Conservation (phyloP, 2,888 invertebrate species). For the Xylota segnis region DNA sequence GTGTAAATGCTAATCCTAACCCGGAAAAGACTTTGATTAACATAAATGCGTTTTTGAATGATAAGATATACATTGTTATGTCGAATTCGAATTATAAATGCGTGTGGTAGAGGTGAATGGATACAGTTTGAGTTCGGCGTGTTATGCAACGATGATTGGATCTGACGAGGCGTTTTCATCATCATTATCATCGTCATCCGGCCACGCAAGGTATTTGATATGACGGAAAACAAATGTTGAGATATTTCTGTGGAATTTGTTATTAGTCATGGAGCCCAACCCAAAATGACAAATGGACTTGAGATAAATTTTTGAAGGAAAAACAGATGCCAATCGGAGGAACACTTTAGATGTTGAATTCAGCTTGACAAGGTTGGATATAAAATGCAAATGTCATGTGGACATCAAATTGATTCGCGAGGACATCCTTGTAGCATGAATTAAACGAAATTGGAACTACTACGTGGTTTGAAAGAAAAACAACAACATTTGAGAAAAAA, state of each 20-base stretch:
- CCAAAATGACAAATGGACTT: slow-evolving; percentile 31
- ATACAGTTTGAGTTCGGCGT: neutral
- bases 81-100: neutral
- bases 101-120: neutral
- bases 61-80: neutral
- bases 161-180: slow-evolving; percentile 2
- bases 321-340: slow-evolving; percentile 2
- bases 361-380: neutral
- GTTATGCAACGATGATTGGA: slow-evolving; percentile 19
- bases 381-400: neutral
- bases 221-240: slow-evolving; percentile 4
- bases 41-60: slow-evolving; percentile 17
- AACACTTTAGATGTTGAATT: no score
- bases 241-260: neutral
- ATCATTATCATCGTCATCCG: slow-evolving; percentile 14
- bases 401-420: neutral
- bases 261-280: slow-evolving; percentile 29
- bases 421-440: no score
- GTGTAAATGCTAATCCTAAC: neutral
- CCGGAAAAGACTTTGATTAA: slow-evolving; percentile 33
- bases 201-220: neutral
- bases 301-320: slow-evolving; percentile 15
- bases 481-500: no score
- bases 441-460: no score
- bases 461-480: no score